Evolutionary conservation across 2,797 vertebrate species (phyloP), one percentile per base, ranked within the genome.

Genomic region (Tragelaphus eurycerus): DNA sequence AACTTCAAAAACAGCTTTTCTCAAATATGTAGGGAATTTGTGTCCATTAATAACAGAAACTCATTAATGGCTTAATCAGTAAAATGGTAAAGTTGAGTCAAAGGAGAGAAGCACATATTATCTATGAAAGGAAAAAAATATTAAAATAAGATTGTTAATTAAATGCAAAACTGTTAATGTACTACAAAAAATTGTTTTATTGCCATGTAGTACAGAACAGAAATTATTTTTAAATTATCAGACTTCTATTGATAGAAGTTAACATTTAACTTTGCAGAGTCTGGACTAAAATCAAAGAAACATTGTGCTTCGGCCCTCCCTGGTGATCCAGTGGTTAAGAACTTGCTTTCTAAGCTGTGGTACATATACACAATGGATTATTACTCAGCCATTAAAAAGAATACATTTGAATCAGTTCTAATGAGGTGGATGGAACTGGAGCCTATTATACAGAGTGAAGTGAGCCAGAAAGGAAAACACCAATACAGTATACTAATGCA

Each of bases 1-100:
- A 96, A 60, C 38, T 89, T 97, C n/a, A 90, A 78, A 95, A 90
- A 62, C 21, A 11, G n/a, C 27, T 81, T 86, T 34, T 95, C 50
- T 67, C 27, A 83, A 95, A 57, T 92, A 88, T 46, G 34, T 74
- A 90, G 48, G 43, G 25, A 74, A 88, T n/a, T 13, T 34, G 3
- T 52, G 64, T 79, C 29, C 71, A 34, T 90, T 84, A 62, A 54
- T 76, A 67, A n/a, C 31, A 95, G 82, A 84, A 62, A 89, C 21
- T 81, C 34, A 62, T 79, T 64, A 86, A 23, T 83, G 59, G 82
- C 52, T 95, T 93, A 90, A 89, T 89, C 1, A 31, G 11, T 29
- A 79, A 50, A 23, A 84, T 48, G 6, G 9, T 81, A 78, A 96
- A 67, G 12, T 14, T 84, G 3, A 17, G 67, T 89, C n/a, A 55